A percentile compares a stretch with the other conserved stretches of the same genome.
Conservation (phyloP, 2,113 vertebrate genomes). For the Crotalus horridus region DNA sequence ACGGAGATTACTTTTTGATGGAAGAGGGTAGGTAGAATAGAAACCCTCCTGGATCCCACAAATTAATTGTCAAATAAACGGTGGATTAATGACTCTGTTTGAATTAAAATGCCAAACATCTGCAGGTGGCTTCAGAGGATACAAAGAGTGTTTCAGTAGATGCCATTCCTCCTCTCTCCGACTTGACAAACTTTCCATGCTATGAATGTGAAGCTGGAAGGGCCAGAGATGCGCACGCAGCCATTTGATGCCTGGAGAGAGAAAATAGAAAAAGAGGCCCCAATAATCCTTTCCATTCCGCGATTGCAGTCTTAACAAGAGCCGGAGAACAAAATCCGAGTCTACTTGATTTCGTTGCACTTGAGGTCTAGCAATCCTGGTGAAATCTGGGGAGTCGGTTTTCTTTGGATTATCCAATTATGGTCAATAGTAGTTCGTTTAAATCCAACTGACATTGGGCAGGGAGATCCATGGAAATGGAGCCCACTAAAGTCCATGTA, state of each 20-base stretch:
- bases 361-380: not conserved
- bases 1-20: not conserved
- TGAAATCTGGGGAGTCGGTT: not conserved
- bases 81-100: not conserved
- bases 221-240: not conserved
- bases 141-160: not conserved
- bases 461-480: not conserved
- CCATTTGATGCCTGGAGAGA: not conserved
- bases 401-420: not conserved
- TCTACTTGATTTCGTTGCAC: not conserved
- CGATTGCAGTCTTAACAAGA: not conserved
- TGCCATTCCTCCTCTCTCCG: not conserved
- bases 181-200: not conserved
- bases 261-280: not conserved
- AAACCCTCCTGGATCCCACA: not conserved
- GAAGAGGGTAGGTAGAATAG: not conserved
- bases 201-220: not conserved
- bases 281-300: not conserved
- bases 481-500: not conserved
- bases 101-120: not conserved
- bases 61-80: not conserved
- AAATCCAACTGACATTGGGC: not conserved
- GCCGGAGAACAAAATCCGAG: not conserved
- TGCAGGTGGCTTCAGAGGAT: not conserved
- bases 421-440: not conserved